Base-by-base conservation (phyloP, 1,140 invertebrate species). In the Pseudoatta argentina region DNA sequence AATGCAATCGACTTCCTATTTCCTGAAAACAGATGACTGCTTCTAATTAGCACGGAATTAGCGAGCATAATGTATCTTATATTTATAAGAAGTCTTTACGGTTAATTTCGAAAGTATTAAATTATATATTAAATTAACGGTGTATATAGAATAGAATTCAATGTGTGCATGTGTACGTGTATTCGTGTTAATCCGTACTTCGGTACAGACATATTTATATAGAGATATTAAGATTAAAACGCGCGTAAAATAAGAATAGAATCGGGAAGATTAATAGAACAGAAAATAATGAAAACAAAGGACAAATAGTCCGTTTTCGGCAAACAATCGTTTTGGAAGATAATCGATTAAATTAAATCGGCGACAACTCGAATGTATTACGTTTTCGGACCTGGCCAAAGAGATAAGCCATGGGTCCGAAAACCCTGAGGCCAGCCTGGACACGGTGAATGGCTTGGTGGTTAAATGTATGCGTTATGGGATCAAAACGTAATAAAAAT, bases 401-500 rank as follows among this genome's bases (percentile, higher is more conserved):
- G 48, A 55, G 34, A 21, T 3, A 8, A 18, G 34, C 64, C 34
- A 0, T 69, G 34, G 39, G 12, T 21, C 59, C 18, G 21, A 61
- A 61, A 27, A 3, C 59, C 59, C 4, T 4, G 24, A 12, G 14
- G 16, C 71, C 14, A 44, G 27, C 8, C 24, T 12, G 48, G 8
- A 18, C 48, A 24, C 24, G 21, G 21, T 18, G 8, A 18, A 39
- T 39, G 14, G 51, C 53, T 34, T n/a, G n/a, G 71, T 21, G 3
- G 73, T 88, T 67, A 91, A 92, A 91, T 89, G 78, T 93, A 92
- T 91, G 78, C 39, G 61, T 64, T 83, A 63, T 53, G 71, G 91
- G 88, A 92, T 93, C 92, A 92, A 93, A 93, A 93, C 88, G 91
- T 92, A 93, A 93, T 93, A 93, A 93, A 93, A 93, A 92, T 91